Conservation (phyloP, 2,888 invertebrate species). For the Drosophila anomalata region DNA sequence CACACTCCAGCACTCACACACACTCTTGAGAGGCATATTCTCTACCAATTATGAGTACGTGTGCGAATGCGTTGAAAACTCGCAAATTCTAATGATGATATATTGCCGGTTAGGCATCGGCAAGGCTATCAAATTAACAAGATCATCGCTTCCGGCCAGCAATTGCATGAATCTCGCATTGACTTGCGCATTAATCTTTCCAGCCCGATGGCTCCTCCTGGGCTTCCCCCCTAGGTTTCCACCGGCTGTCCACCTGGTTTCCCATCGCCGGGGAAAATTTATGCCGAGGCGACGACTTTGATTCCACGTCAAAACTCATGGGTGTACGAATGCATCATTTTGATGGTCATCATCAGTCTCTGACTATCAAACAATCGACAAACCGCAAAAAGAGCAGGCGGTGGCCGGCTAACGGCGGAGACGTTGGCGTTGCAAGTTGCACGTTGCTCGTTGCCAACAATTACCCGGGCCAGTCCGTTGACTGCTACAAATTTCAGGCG, state of each 20-base stretch:
- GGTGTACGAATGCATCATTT: slow-evolving; percentile 83
- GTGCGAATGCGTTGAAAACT: slow-evolving; percentile 76
- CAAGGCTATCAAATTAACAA: slow-evolving; percentile 79
- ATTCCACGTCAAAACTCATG: slow-evolving; percentile 82
- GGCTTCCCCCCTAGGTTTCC: slow-evolving; percentile 9
- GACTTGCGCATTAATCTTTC: slow-evolving; percentile 76
- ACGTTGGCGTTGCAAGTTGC: slow-evolving; percentile 58
- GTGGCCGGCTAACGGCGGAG: slow-evolving; percentile 37
- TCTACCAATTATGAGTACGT: slow-evolving; percentile 70
- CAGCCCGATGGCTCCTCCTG: slow-evolving; percentile 14
- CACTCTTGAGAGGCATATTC: neutral
- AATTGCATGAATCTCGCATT: slow-evolving; percentile 56
- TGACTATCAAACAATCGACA: slow-evolving; percentile 81
- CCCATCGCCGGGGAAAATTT: slow-evolving; percentile 58
- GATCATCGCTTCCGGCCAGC: slow-evolving; percentile 77
- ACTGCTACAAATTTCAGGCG: slow-evolving; percentile 79
- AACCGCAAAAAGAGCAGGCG: slow-evolving; percentile 53
- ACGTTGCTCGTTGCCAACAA: slow-evolving; percentile 56
- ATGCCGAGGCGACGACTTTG: slow-evolving; percentile 74
- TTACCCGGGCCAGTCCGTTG: slow-evolving; percentile 62
- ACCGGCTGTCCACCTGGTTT: slow-evolving; percentile 31
- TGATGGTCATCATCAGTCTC: slow-evolving; percentile 83
- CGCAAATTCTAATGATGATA: slow-evolving; percentile 80
- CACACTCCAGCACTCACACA: slow-evolving; percentile 16
- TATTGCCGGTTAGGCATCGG: slow-evolving; percentile 60